These are phyloP conservation scores for Atrichornis clamosus DNA, from an alignment of 2,113 vertebrate genomes.

Conservation along the genomic window DNA sequence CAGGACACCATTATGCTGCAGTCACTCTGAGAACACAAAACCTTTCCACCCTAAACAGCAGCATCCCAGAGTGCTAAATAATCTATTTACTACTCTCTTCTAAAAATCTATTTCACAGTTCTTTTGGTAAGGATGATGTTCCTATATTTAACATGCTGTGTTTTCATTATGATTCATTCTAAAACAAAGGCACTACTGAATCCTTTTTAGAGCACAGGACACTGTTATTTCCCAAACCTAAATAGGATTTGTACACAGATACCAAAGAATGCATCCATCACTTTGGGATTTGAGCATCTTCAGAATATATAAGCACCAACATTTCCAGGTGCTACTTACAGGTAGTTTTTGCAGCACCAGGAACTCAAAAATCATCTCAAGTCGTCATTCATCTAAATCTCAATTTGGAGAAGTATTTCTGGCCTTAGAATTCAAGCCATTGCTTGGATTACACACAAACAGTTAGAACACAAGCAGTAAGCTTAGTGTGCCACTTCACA, in stretches of 20 bases:
- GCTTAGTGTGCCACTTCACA: neutral
- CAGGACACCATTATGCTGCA: neutral
- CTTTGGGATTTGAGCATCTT: neutral
- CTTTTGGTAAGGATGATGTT: neutral
- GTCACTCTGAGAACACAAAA: neutral
- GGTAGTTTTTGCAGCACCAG: neutral
- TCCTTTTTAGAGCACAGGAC: neutral
- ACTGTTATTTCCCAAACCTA: neutral
- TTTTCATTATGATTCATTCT: neutral
- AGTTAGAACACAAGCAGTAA: neutral
- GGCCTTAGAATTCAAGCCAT: neutral
- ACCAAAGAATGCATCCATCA: neutral
- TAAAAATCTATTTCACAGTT: neutral
- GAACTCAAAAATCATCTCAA: neutral
- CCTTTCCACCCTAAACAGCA: neutral
- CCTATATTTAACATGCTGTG: neutral
- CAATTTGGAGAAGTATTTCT: neutral
- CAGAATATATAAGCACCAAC: neutral
- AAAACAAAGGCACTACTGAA: neutral
- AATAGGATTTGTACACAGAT: rapidly evolving
- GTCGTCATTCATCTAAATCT: neutral
- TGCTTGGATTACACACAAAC: neutral
- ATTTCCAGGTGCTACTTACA: neutral
- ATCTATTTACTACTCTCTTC: neutral
- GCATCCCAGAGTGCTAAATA: neutral